Evolutionary conservation across 2,113 vertebrate species (phyloP), one percentile per base, ranked within the genome.

Genomic region (Poeciliopsis prolifica): DNA sequence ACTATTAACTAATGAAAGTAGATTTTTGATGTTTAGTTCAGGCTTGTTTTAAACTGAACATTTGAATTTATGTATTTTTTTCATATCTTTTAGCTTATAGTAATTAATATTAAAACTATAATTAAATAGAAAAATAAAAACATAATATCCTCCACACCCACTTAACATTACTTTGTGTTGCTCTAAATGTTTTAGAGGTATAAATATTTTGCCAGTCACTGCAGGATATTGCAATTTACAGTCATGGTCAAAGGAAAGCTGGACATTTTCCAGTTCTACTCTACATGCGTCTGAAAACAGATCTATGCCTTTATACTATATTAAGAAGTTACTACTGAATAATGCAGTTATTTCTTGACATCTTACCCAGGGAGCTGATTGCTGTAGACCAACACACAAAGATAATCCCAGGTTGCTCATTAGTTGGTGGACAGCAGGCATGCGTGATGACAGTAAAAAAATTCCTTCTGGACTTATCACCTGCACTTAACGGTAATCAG

Each of bases 401-500:
- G 51, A 24, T 30, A 65, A 58, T 61, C 69, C 51, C 29, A 61
- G 61, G 65, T 77, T 63, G 48, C 26, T 61, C 26, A 35, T 76
- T 61, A 58, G 24, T 58, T 65, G 62, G 10, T 69, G 40, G 64
- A 42, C 48, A 17, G 29, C 28, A 65, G 31, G 33, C 63, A 15
- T 33, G 58, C 1, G 22, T 60, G 2, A 65, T 74, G 74, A 61
- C 30, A 66, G 73, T 85, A 6, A 70, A 88, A 78, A 37, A 35
- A 90, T 86, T 92, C 86, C 76, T 82, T 74, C 72, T 40, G 6
- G 51, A 58, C 37, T 74, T 87, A 84, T 93, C 90, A 72, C 29
- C 29, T 68, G 48, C 75, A 84, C 88, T 88, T 65, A 51, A 79
- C 67, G 85, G 65, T 89, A 91, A 94, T 94, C 93, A 93, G 87